A percentile compares a stretch with the other conserved stretches of the same genome.
These are phyloP conservation scores for Drosophila orosa DNA, from an alignment of 1,140 invertebrate genomes.

Conservation along the genomic window DNA sequence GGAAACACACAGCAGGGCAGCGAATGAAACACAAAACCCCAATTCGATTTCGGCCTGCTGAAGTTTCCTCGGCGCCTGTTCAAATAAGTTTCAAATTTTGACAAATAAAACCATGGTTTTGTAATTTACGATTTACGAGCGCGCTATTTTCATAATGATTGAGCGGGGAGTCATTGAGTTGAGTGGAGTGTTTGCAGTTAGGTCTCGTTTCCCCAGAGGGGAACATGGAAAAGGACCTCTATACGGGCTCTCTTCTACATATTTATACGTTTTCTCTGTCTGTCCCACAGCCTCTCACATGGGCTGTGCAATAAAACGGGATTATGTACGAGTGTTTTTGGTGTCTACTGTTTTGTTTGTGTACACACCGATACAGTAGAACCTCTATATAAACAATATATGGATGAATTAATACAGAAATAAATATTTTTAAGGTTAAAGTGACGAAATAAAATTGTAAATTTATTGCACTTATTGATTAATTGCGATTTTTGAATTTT, in stretches of 20 bases:
- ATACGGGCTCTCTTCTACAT: slow-evolving; percentile 1
- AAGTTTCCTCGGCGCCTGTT: slow-evolving; percentile 76
- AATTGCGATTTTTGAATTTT: too few relatives aligned
- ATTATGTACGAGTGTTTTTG: slow-evolving; percentile 62
- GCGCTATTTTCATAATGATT: slow-evolving; percentile 66
- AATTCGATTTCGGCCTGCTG: slow-evolving; percentile 43
- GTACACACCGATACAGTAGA: slow-evolving; percentile 20
- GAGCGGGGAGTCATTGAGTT: slow-evolving; percentile 38
- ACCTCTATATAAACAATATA: neutral
- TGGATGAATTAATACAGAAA: neutral
- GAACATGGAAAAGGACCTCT: slow-evolving; percentile 37
- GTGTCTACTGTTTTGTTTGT: slow-evolving; percentile 43
- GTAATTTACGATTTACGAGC: slow-evolving; percentile 75
- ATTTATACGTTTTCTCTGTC: slow-evolving; percentile 25
- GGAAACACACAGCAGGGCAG: slow-evolving; percentile 30
- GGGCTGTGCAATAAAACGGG: slow-evolving; percentile 73
- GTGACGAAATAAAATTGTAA: too few relatives aligned
- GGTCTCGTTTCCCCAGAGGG: slow-evolving; percentile 20
- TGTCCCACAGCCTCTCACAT: slow-evolving; percentile 28
- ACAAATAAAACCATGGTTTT: slow-evolving; percentile 84
- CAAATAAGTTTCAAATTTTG: slow-evolving; percentile 84
- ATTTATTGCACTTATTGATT: too few relatives aligned
- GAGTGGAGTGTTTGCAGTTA: slow-evolving; percentile 45
- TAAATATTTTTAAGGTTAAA: too few relatives aligned
- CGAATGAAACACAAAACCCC: slow-evolving; percentile 25